Evolutionary conservation across 2,797 vertebrate species (phyloP).

Genomic region (Anguilla pacifica): DNA sequence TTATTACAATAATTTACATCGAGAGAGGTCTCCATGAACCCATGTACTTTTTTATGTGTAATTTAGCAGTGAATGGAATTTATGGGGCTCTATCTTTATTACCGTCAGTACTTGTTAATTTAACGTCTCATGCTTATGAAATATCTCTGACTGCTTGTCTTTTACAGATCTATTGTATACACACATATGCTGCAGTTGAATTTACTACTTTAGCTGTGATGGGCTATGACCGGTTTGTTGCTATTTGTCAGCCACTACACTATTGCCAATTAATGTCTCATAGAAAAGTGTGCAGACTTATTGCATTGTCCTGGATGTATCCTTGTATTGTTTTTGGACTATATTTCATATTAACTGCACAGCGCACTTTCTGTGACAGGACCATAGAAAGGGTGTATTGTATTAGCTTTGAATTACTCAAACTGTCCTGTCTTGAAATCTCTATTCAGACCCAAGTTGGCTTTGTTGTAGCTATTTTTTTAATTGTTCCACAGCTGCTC

Average conservation of each 20-base stretch:
- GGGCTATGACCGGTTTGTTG: slow-evolving; percentile 61
- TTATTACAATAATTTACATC: slow-evolving; percentile 43
- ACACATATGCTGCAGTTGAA: slow-evolving; percentile 55
- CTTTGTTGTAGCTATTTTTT: slow-evolving; percentile 32
- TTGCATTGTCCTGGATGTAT: slow-evolving; percentile 53
- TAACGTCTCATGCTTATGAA: slow-evolving; percentile 42
- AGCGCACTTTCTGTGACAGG: slow-evolving; percentile 46
- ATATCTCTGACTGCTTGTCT: slow-evolving; percentile 49
- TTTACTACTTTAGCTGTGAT: slow-evolving; percentile 59
- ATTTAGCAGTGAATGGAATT: slow-evolving; percentile 54
- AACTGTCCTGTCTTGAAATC: not conserved
- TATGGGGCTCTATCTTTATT: slow-evolving; percentile 53
- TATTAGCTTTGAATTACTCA: not conserved
- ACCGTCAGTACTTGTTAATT: slow-evolving; percentile 45
- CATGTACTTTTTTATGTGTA: slow-evolving; percentile 58
- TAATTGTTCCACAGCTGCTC: slow-evolving; percentile 4
- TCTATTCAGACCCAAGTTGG: slow-evolving; percentile 38
- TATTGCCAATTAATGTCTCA: slow-evolving; percentile 56
- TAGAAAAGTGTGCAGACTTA: slow-evolving; percentile 42
- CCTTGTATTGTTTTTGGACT: slow-evolving; percentile 48
- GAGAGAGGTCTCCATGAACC: slow-evolving; percentile 55
- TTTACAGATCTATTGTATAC: slow-evolving; percentile 53
- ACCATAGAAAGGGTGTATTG: slow-evolving; percentile 55
- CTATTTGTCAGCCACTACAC: slow-evolving; percentile 56
- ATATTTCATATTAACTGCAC: slow-evolving; percentile 39